These are phyloP conservation scores for Condylura cristata DNA, from an alignment of 2,113 vertebrate genomes.

Conservation along the genomic window DNA sequence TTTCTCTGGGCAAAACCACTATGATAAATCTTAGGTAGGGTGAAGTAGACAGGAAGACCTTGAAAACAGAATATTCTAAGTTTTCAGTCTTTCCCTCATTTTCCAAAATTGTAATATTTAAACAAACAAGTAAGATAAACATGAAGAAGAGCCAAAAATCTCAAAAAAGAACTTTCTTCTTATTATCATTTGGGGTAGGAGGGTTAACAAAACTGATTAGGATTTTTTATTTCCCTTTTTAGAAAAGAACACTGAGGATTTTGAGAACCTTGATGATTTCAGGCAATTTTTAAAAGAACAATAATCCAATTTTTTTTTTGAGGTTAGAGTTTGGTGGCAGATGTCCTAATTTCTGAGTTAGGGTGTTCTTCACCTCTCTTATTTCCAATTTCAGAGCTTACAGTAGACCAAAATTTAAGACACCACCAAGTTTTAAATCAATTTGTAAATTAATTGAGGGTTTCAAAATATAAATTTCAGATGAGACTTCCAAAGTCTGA, in stretches of 20 bases:
- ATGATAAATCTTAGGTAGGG: neutral
- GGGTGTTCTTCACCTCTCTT: neutral
- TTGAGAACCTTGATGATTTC: neutral
- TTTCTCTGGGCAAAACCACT: neutral
- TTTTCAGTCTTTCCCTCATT: neutral
- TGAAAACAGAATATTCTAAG: neutral
- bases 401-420: neutral
- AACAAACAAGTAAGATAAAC: neutral
- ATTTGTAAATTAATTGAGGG: neutral
- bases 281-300: constrained; percentile 41
- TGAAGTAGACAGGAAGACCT: neutral
- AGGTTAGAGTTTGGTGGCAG: neutral
- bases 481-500: neutral
- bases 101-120: neutral
- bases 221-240: neutral
- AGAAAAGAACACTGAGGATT: neutral
- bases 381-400: neutral
- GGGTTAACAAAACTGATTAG: neutral
- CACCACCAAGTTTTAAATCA: neutral
- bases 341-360: constrained; percentile 10
- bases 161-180: constrained; percentile 25
- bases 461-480: neutral
- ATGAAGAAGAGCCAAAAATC: constrained; percentile 1
- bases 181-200: neutral
- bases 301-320: neutral